These are phyloP conservation scores for Hecatera dysodea DNA, from an alignment of 2,888 invertebrate genomes.

Conservation along the genomic window DNA sequence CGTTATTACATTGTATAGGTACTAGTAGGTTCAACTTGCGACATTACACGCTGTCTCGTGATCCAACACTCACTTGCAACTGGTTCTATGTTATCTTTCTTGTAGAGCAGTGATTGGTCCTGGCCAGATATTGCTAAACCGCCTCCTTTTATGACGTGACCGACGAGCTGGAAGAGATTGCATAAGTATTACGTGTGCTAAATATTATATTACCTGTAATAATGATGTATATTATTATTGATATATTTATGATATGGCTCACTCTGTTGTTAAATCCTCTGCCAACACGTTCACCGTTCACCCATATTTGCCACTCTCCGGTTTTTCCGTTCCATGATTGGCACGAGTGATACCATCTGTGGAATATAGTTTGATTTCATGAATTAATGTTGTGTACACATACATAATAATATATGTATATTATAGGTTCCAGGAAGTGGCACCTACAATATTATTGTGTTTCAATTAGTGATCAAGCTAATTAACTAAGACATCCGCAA, in stretches of 20 bases:
- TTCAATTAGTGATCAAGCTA: not conserved
- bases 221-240: not conserved
- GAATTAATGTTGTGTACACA: not conserved
- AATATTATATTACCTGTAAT: not conserved
- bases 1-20: conserved; percentile 29
- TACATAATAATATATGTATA: not conserved
- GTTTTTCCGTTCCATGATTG: conserved; percentile 97
- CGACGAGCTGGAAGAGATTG: conserved; percentile 92
- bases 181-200: conserved; percentile 8
- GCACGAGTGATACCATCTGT: conserved; percentile 96
- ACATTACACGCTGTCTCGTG: conserved; percentile 16
- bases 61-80: conserved; percentile 76
- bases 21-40: conserved; percentile 6
- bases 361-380: conserved; percentile 8
- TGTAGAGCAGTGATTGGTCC: conserved; percentile 90
- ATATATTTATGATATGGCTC: conserved; percentile 74
- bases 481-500: not conserved
- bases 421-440: not conserved
- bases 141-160: conserved; percentile 94
- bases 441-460: not conserved
- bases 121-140: conserved; percentile 95
- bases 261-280: conserved; percentile 97
- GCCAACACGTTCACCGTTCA: conserved; percentile 96
- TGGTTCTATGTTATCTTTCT: conserved; percentile 78
- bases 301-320: conserved; percentile 97